Percentiles rank a stretch among this genome's conserved stretches.
phyloP scores from a whole-genome alignment of 2,113 vertebrate species.

The Rousettus leschenaultii region DNA sequence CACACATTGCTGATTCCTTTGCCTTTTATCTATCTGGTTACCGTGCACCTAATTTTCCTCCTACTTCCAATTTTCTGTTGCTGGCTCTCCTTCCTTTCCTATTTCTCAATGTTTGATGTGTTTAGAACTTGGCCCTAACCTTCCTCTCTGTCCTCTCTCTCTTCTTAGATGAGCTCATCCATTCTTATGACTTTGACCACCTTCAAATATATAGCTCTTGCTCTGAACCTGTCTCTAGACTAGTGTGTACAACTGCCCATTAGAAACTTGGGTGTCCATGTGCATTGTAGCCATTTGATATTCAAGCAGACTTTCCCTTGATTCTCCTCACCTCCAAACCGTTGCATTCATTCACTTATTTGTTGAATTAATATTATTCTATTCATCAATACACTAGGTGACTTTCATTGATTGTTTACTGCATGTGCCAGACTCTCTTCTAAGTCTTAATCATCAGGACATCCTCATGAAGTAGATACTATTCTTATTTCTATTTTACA shows the following conservation, averaged over 20 bases:
- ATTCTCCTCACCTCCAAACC: not conserved
- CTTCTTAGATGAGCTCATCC: constrained; percentile 21
- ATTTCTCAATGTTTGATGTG: constrained; percentile 18
- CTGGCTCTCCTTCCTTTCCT: not conserved
- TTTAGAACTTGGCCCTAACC: not conserved
- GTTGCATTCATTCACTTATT: not conserved
- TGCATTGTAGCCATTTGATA: not conserved
- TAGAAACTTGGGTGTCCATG: not conserved
- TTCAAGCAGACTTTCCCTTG: not conserved
- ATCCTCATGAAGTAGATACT: not conserved
- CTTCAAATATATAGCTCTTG: not conserved
- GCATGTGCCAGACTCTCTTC: not conserved
- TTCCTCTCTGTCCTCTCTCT: not conserved
- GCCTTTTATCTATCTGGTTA: not conserved
- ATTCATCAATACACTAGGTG: not conserved
- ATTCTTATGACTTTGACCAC: not conserved
- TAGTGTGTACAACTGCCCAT: not conserved
- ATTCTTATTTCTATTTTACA: constrained; percentile 10
- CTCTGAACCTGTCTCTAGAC: not conserved
- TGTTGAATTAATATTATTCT: not conserved
- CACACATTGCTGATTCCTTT: not conserved
- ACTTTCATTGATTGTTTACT: not conserved
- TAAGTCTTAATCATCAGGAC: not conserved
- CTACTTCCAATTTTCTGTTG: not conserved
- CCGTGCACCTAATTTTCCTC: not conserved